These are phyloP conservation scores for Erythrocebus patas DNA, from an alignment of 2,113 vertebrate species.

Conservation along the genomic window DNA sequence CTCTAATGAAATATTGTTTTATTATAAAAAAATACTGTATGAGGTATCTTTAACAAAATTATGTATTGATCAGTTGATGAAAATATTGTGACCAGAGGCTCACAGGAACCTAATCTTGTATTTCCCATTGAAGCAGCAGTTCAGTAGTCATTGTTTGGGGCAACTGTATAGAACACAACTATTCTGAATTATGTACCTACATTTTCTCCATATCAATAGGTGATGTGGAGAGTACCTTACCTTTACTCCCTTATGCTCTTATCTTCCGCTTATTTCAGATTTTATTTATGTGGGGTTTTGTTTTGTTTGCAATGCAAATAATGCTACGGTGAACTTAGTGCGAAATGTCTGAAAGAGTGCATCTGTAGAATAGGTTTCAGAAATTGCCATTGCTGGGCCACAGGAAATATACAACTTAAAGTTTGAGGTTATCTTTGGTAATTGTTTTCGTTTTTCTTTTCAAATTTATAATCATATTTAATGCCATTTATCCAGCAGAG, in stretches of 20 bases:
- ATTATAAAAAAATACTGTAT: background rate
- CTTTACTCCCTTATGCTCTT: background rate
- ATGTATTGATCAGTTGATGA: background rate
- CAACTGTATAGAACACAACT: background rate
- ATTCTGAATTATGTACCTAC: background rate
- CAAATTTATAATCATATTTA: background rate
- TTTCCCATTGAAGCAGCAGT: background rate
- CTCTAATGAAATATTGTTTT: background rate
- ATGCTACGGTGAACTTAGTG: background rate
- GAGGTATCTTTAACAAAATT: background rate
- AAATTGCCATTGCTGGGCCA: background rate
- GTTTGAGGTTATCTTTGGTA: background rate
- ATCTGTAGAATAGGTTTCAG: background rate
- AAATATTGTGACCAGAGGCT: background rate
- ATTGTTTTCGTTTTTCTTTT: conserved; percentile 15
- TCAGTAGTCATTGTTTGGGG: background rate
- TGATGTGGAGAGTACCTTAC: background rate
- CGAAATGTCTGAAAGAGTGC: background rate
- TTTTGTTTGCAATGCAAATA: background rate
- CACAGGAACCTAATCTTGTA: background rate
- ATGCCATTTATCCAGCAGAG: background rate
- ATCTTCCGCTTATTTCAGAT: background rate
- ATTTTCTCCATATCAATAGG: background rate
- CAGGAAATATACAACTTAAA: background rate
- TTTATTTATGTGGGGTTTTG: background rate